Evolutionary conservation across 2,888 invertebrate species (phyloP).

Genomic region (Anarsia innoxiella): DNA sequence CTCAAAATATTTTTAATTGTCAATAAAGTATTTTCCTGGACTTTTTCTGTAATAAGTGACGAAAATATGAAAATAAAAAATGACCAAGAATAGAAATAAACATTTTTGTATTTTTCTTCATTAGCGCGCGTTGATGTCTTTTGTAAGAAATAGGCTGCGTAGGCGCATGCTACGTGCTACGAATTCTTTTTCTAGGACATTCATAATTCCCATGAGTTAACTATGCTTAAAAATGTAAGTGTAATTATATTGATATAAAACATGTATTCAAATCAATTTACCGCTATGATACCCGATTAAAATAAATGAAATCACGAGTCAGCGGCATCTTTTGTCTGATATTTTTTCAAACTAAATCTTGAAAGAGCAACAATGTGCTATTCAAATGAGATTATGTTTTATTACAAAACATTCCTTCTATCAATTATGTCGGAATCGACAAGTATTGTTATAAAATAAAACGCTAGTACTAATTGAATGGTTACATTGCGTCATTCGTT

Average conservation of each 20-base stretch:
- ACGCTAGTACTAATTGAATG: slow-evolving; percentile 63
- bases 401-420: slow-evolving; percentile 9
- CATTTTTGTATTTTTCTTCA: too few species aligned
- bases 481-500: slow-evolving; percentile 66
- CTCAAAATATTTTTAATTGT: too few species aligned
- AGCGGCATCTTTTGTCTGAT: slow-evolving; percentile 3
- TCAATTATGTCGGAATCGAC: slow-evolving; percentile 15
- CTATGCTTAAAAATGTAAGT: too few species aligned
- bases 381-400: slow-evolving; percentile 5
- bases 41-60: too few species aligned
- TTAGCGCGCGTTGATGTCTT: slow-evolving; percentile 1
- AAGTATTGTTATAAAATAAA: slow-evolving; percentile 56
- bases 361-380: slow-evolving; percentile 4
- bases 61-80: too few species aligned
- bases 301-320: slow-evolving; percentile 7
- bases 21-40: too few species aligned
- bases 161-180: slow-evolving; percentile 12
- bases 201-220: too few species aligned
- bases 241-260: too few species aligned
- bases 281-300: slow-evolving; percentile 5
- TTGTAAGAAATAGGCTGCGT: slow-evolving; percentile 6
- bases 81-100: too few species aligned
- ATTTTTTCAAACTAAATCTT: slow-evolving; percentile 5
- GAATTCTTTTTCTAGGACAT: too few species aligned
- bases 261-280: background rate